phyloP scores from a whole-genome alignment of 2,888 invertebrate species.

The Dorcus parallelipipedus region DNA sequence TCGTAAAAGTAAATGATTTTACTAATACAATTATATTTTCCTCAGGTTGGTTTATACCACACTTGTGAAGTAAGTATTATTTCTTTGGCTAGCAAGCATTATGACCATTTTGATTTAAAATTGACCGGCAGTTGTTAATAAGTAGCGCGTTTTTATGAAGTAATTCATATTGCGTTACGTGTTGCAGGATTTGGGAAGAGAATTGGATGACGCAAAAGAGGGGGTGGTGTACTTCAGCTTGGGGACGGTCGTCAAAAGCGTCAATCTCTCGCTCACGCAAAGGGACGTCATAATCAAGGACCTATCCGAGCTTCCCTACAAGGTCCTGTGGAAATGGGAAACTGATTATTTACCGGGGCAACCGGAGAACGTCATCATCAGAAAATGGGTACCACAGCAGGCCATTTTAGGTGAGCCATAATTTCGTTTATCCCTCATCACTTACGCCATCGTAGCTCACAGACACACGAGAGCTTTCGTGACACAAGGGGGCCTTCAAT shows the following conservation, averaged over 20 bases:
- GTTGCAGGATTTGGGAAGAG: conserved; percentile 49
- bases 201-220: conserved; percentile 52
- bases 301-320: conserved; percentile 45
- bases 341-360: conserved; percentile 38
- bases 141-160: not conserved
- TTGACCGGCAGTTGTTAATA: not conserved
- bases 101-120: too few relatives aligned
- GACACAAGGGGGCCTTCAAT: conserved; percentile 30
- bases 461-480: conserved; percentile 27
- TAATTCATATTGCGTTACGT: not conserved
- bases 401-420: conserved; percentile 44
- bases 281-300: conserved; percentile 39
- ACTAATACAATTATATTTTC: too few relatives aligned
- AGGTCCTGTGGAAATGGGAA: conserved; percentile 50
- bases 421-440: not conserved
- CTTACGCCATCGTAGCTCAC: conserved; percentile 16
- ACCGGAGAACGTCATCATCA: conserved; percentile 44
- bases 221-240: conserved; percentile 60
- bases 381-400: conserved; percentile 51
- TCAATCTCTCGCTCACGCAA: conserved; percentile 38
- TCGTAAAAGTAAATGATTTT: too few relatives aligned
- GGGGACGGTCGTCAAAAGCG: conserved; percentile 57
- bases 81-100: too few relatives aligned
- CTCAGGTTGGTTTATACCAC: too few relatives aligned
- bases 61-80: too few relatives aligned